phyloP scores from a whole-genome alignment of 1,140 invertebrate genomes.

The Linepithema humile region DNA sequence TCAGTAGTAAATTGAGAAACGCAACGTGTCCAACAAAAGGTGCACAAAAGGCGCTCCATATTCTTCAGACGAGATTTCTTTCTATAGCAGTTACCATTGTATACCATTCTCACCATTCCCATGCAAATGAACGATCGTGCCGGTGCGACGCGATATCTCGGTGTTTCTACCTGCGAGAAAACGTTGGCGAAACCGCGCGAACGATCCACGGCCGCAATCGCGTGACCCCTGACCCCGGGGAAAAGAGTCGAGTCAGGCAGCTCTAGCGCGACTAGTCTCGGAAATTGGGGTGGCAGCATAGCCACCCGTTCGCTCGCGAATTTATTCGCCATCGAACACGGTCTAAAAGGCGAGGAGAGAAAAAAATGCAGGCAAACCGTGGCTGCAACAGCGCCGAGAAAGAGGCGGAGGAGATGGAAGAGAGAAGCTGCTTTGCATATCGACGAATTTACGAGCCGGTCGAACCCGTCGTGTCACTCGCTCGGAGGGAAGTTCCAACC shows the following conservation, averaged over 20 bases:
- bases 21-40: not conserved
- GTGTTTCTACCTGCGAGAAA: constrained; percentile 62
- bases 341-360: not conserved
- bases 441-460: constrained; percentile 78
- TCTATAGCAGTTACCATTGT: constrained; percentile 47
- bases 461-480: constrained; percentile 71
- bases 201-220: constrained; percentile 57
- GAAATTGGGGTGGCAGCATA: constrained; percentile 31
- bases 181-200: constrained; percentile 17
- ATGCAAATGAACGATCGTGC: constrained; percentile 74
- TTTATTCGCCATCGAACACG: constrained; percentile 45
- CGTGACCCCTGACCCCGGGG: constrained; percentile 52
- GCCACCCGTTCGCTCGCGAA: constrained; percentile 26
- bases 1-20: constrained; percentile 1
- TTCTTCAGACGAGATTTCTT: constrained; percentile 42
- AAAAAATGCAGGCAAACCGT: constrained; percentile 31
- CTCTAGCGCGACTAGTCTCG: constrained; percentile 1
- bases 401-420: constrained; percentile 42
- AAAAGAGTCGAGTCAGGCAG: constrained; percentile 33
- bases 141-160: constrained; percentile 24
- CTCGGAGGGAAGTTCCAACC: constrained; percentile 63
- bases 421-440: constrained; percentile 75
- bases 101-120: constrained; percentile 76
- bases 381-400: constrained; percentile 24
- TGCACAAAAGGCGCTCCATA: constrained; percentile 7